A percentile compares a stretch with the other conserved stretches of the same genome.
phyloP scores from a whole-genome alignment of 2,888 invertebrate genomes.

The Ormia ochracea region DNA sequence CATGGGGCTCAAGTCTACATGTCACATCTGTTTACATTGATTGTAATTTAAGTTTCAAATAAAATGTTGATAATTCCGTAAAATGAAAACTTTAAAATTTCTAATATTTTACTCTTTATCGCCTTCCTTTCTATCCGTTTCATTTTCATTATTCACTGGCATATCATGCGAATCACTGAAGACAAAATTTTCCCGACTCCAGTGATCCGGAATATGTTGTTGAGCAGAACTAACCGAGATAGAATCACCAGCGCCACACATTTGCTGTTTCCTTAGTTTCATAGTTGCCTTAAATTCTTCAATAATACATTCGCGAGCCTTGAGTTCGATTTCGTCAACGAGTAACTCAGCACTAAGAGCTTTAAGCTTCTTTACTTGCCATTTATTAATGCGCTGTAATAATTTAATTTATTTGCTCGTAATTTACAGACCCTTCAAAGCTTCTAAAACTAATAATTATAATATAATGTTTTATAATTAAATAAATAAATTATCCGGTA shows the following conservation, averaged over 20 bases:
- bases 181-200: constrained; percentile 60
- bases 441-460: too few relatives aligned
- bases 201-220: constrained; percentile 28
- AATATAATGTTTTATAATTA: too few relatives aligned
- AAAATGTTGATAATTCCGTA: neutral
- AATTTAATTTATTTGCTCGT: neutral
- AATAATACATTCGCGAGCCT: constrained; percentile 71
- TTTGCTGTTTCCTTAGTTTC: constrained; percentile 59
- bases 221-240: constrained; percentile 16
- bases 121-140: constrained; percentile 3
- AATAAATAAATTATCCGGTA: too few relatives aligned
- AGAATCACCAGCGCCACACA: constrained; percentile 51
- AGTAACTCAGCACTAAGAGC: constrained; percentile 73
- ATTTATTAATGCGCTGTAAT: constrained; percentile 67
- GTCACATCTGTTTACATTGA: too few relatives aligned
- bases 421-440: too few relatives aligned
- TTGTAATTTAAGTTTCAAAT: too few relatives aligned
- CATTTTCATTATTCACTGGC: neutral
- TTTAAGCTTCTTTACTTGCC: constrained; percentile 69
- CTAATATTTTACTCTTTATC: neutral
- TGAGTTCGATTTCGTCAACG: constrained; percentile 73
- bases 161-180: constrained; percentile 45
- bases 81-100: neutral
- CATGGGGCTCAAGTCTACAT: too few relatives aligned
- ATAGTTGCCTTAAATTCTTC: constrained; percentile 68